Evolutionary conservation across 2,888 invertebrate species (phyloP).

Genomic region (Agonum fuliginosum): DNA sequence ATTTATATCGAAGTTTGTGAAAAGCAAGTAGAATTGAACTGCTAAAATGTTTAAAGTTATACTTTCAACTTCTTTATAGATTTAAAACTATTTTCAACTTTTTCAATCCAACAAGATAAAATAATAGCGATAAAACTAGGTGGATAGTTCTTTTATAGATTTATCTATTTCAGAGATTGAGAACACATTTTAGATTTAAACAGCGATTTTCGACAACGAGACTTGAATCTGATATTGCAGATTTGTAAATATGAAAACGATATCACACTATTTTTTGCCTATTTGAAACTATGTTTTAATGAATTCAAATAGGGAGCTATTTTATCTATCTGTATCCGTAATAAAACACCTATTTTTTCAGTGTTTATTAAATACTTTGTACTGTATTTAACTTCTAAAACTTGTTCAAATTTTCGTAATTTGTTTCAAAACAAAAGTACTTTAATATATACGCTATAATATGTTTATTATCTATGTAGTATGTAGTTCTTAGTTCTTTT

Average conservation of each 20-base stretch:
- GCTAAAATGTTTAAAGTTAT: slow-evolving; percentile 21
- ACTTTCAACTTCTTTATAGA: slow-evolving; percentile 29
- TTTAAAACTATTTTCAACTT: slow-evolving; percentile 29
- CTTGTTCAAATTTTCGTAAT: too few relatives aligned
- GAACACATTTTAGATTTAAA: background rate
- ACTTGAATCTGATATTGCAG: background rate
- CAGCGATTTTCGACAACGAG: background rate
- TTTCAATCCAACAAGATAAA: slow-evolving; percentile 21
- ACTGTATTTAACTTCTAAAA: too few relatives aligned
- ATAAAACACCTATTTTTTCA: too few relatives aligned
- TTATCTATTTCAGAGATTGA: background rate
- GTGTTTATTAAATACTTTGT: too few relatives aligned
- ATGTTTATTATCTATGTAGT: too few relatives aligned
- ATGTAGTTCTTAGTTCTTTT: too few relatives aligned
- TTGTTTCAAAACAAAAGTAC: too few relatives aligned
- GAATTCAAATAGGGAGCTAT: too few relatives aligned
- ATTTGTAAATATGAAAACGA: background rate
- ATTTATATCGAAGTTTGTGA: too few relatives aligned
- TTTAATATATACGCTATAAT: too few relatives aligned
- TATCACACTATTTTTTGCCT: background rate
- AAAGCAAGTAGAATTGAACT: background rate
- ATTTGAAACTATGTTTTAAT: too few relatives aligned
- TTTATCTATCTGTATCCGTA: too few relatives aligned
- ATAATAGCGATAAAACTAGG: slow-evolving; percentile 24
- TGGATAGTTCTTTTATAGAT: slow-evolving; percentile 33